Evolutionary conservation across 2,113 vertebrate species (phyloP).

Genomic region (Xiphorhynchus elegans): DNA sequence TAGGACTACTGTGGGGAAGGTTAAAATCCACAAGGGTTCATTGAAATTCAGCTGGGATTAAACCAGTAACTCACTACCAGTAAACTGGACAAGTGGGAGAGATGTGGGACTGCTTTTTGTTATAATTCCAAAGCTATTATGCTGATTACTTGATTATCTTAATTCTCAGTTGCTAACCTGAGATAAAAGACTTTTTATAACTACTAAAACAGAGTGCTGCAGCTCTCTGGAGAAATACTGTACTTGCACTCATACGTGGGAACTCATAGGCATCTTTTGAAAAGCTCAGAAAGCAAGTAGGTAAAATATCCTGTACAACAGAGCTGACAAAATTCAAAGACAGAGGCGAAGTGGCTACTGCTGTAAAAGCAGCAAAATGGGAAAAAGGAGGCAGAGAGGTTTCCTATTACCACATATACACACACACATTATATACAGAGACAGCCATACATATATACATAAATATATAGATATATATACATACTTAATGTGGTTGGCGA

Average conservation of each 20-base stretch:
- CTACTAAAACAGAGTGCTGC: background rate
- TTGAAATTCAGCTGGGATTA: background rate
- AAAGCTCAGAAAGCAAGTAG: background rate
- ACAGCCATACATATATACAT: background rate
- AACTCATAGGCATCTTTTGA: background rate
- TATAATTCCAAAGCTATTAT: background rate
- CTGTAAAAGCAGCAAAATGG: background rate
- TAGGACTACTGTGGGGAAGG: background rate
- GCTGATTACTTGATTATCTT: constrained; percentile 4
- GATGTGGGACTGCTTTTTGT: background rate
- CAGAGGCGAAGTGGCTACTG: background rate
- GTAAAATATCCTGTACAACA: background rate
- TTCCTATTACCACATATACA: background rate
- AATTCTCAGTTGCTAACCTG: background rate
- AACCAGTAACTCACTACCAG: background rate
- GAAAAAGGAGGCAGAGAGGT: background rate
- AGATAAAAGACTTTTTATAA: background rate
- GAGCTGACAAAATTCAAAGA: background rate
- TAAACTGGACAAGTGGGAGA: background rate
- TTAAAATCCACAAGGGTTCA: constrained; percentile 2
- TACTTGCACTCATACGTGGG: background rate
- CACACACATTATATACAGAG: background rate
- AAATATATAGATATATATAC: no score
- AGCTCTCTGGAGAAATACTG: background rate
- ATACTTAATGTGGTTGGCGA: background rate